Evolutionary conservation across 2,797 vertebrate genomes (phyloP).

Genomic region (Scomberomorus guttatus): DNA sequence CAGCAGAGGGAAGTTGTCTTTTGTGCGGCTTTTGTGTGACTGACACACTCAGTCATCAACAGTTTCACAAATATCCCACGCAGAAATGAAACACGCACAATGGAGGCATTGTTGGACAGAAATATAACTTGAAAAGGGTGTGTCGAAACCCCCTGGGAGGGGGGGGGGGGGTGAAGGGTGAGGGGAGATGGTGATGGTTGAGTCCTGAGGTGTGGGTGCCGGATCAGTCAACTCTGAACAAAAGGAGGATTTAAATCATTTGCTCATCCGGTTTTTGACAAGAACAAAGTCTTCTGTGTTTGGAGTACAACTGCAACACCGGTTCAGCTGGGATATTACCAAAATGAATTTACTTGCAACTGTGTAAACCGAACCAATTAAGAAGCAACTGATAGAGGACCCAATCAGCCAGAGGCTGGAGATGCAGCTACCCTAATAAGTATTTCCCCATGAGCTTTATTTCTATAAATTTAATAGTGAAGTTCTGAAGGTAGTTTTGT

Average conservation of each 20-base stretch:
- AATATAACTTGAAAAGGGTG: slow-evolving; percentile 68
- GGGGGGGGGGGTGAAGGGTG: slow-evolving; percentile 17
- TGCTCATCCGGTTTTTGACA: slow-evolving; percentile 71
- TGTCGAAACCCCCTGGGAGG: slow-evolving; percentile 49
- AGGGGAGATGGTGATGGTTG: background rate
- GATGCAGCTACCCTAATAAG: slow-evolving; percentile 45
- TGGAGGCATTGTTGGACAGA: slow-evolving; percentile 60
- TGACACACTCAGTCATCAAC: slow-evolving; percentile 54
- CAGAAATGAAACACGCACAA: slow-evolving; percentile 48
- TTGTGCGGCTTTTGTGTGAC: slow-evolving; percentile 55
- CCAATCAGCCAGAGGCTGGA: slow-evolving; percentile 49
- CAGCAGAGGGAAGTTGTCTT: slow-evolving; percentile 55
- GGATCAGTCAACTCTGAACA: slow-evolving; percentile 73
- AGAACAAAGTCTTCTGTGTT: slow-evolving; percentile 58
- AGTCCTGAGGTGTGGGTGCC: slow-evolving; percentile 65
- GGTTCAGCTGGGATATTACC: slow-evolving; percentile 49
- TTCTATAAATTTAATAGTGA: slow-evolving; percentile 63
- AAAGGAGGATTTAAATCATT: slow-evolving; percentile 77
- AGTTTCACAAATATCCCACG: slow-evolving; percentile 58
- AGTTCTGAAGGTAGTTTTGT: slow-evolving; percentile 69
- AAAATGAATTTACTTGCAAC: slow-evolving; percentile 60
- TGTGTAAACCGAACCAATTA: slow-evolving; percentile 74
- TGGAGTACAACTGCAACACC: slow-evolving; percentile 32
- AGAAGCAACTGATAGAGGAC: slow-evolving; percentile 53
- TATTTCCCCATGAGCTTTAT: slow-evolving; percentile 58